A percentile compares a stretch with the other conserved stretches of the same genome.
phyloP scores from a whole-genome alignment of 2,888 invertebrate species.

The Drosophila nigricruria region DNA sequence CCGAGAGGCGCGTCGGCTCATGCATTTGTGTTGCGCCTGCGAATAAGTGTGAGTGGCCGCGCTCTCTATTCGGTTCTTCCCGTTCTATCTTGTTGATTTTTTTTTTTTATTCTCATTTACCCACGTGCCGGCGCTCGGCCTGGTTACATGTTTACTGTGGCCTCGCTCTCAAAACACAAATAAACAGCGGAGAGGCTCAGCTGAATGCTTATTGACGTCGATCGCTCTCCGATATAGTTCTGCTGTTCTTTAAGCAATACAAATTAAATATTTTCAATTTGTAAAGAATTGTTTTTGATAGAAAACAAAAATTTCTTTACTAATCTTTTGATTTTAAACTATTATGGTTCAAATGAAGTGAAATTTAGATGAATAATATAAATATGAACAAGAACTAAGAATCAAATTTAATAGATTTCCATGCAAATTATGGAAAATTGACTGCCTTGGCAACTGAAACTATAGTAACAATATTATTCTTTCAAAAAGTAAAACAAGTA shows the following conservation, averaged over 20 bases:
- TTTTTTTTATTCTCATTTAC: conserved; percentile 10
- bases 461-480: too few species aligned
- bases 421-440: too few species aligned
- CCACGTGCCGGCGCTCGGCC: conserved; percentile 25
- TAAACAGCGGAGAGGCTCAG: not conserved
- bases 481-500: too few species aligned
- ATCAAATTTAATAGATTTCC: too few species aligned
- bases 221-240: not conserved
- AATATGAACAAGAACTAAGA: too few species aligned
- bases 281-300: not conserved
- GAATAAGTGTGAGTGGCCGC: conserved; percentile 37
- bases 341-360: too few species aligned
- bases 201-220: not conserved
- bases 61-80: conserved; percentile 12
- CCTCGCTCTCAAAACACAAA: not conserved
- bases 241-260: not conserved
- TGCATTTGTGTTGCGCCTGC: conserved; percentile 36
- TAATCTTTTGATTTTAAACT: too few species aligned
- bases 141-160: conserved; percentile 21
- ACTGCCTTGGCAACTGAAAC: too few species aligned
- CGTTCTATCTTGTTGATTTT: conserved; percentile 10
- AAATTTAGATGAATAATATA: too few species aligned
- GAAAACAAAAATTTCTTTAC: too few species aligned
- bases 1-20: conserved; percentile 58
- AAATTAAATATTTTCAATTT: not conserved